These are phyloP conservation scores for Drosophila limbata DNA, from an alignment of 2,888 invertebrate species.

Conservation along the genomic window DNA sequence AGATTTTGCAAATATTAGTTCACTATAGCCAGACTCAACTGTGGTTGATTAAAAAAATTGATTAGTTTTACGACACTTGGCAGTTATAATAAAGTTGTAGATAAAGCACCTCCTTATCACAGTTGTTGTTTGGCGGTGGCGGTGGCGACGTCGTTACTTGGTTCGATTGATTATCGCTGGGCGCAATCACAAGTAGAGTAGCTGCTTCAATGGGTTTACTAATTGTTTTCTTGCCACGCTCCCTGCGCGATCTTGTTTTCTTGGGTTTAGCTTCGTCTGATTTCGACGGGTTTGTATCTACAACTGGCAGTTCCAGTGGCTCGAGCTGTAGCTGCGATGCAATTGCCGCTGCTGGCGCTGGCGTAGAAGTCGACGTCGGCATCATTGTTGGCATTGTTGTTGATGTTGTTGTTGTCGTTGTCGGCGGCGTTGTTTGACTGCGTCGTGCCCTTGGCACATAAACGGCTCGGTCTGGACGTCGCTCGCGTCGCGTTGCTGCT, in stretches of 20 bases:
- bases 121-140: constrained; percentile 50
- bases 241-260: constrained; percentile 65
- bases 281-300: constrained; percentile 70
- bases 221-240: constrained; percentile 70
- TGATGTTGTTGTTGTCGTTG: constrained; percentile 56
- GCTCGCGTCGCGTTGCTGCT: constrained; percentile 84
- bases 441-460: constrained; percentile 91
- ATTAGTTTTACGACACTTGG: not conserved
- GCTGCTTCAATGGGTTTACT: constrained; percentile 45
- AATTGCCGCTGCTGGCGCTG: constrained; percentile 42
- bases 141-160: constrained; percentile 34
- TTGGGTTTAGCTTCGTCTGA: constrained; percentile 72
- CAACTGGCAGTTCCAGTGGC: constrained; percentile 64
- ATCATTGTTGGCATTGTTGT: constrained; percentile 38
- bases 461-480: constrained; percentile 91
- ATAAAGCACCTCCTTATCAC: constrained; percentile 70
- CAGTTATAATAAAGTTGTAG: not conserved
- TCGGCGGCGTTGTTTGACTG: constrained; percentile 85
- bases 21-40: not conserved
- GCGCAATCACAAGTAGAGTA: constrained; percentile 58
- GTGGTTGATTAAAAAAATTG: not conserved
- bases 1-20: not conserved
- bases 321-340: constrained; percentile 63
- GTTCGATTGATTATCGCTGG: constrained; percentile 50
- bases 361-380: constrained; percentile 38